Conservation (phyloP, 2,888 invertebrate species). For the Drosophila pseudotakahashii region DNA sequence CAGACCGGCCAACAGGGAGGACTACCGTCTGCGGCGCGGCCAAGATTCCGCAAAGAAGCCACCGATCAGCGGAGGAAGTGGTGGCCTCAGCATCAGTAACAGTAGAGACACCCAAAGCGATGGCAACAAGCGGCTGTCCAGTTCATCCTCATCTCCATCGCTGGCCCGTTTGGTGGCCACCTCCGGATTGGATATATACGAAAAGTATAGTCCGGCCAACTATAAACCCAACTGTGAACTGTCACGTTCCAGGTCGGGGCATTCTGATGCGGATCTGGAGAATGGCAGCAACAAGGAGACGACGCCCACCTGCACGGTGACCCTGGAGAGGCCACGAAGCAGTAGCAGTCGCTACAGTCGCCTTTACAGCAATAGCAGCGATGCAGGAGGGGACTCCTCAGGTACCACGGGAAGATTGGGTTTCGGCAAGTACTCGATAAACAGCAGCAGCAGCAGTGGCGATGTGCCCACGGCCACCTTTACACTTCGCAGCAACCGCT, state of each 20-base stretch:
- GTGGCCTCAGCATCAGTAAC: slow-evolving; percentile 49
- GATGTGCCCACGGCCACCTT: slow-evolving; percentile 81
- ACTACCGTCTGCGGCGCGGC: slow-evolving; percentile 45
- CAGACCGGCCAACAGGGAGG: slow-evolving; percentile 55
- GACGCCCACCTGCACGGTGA: slow-evolving; percentile 50
- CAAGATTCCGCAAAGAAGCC: slow-evolving; percentile 54
- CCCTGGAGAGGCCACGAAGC: slow-evolving; percentile 69
- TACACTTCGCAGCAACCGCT: slow-evolving; percentile 75
- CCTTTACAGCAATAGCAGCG: slow-evolving; percentile 63
- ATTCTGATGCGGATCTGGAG: slow-evolving; percentile 71
- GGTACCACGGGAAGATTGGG: slow-evolving; percentile 29
- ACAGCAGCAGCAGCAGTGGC: slow-evolving; percentile 69
- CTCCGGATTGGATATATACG: slow-evolving; percentile 89
- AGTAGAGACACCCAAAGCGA: slow-evolving; percentile 45
- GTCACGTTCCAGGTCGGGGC: slow-evolving; percentile 85
- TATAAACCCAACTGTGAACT: slow-evolving; percentile 87
- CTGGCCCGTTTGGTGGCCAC: slow-evolving; percentile 86
- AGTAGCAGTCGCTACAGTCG: slow-evolving; percentile 80
- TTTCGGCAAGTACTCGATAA: slow-evolving; percentile 60
- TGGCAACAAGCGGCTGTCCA: slow-evolving; percentile 75
- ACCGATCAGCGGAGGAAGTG: slow-evolving; percentile 53
- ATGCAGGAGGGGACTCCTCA: slow-evolving; percentile 38
- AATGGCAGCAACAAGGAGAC: slow-evolving; percentile 35
- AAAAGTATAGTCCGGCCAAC: slow-evolving; percentile 90
- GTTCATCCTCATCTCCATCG: slow-evolving; percentile 84